Percentiles rank a stretch among this genome's conserved stretches.
Conservation (phyloP, 2,797 vertebrate genomes). For the Amblyraja radiata region DNA sequence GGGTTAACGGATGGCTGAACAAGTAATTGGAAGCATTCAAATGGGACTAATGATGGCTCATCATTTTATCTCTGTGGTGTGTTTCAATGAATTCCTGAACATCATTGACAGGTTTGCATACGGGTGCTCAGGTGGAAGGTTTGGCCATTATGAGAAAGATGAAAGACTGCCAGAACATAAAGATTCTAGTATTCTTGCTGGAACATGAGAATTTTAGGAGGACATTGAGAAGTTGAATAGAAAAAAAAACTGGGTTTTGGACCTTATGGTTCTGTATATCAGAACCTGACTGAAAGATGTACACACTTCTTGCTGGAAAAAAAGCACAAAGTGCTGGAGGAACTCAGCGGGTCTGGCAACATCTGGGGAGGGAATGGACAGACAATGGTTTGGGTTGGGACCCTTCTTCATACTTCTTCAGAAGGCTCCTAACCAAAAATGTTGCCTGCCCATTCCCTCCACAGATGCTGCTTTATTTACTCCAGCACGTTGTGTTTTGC, state of each 20-base stretch:
- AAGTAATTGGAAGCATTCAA: neutral
- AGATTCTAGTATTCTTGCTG: neutral
- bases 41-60: neutral
- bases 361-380: too few relatives aligned
- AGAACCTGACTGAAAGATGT: neutral
- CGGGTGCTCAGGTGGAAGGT: neutral
- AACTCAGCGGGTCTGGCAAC: too few relatives aligned
- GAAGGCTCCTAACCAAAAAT: too few relatives aligned
- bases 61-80: neutral
- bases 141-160: neutral
- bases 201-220: neutral
- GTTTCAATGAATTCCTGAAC: neutral
- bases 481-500: too few relatives aligned
- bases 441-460: too few relatives aligned
- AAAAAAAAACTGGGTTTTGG: neutral
- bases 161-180: neutral
- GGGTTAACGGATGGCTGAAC: neutral
- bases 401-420: too few relatives aligned
- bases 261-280: neutral
- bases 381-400: too few relatives aligned
- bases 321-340: too few relatives aligned
- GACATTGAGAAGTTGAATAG: neutral
- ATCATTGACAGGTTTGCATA: neutral
- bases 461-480: too few relatives aligned
- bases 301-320: neutral